Evolutionary conservation across 2,888 invertebrate genomes (phyloP), one percentile per base, ranked within the genome.

Genomic region (Hirtodrosophila cameraria): DNA sequence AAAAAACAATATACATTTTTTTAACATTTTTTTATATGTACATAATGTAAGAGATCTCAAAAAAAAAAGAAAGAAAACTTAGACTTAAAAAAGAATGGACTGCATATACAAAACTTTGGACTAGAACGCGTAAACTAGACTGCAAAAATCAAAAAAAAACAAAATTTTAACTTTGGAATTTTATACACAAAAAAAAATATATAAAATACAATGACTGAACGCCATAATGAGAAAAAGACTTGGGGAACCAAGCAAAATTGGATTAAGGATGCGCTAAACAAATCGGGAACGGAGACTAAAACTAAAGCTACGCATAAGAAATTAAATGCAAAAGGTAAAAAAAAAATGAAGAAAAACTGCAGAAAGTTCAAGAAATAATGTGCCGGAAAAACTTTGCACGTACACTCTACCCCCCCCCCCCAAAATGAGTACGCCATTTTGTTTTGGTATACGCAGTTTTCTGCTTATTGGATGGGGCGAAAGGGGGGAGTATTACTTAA

Each of bases 231-330:
- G 36, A 70, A 75, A 43, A 83, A 74, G 60, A 74, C 73, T 64
- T 90, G 90, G 90, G 54, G 69, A 12, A 65, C 90, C 73, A 91
- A 91, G 83, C 91, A 92, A 86, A 91, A 91, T 80, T 92, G 92
- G 92, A 91, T 92, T 78, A 92, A 92, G 80, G 91, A 91, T 88
- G 90, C 92, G 38, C 89, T 92, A 36, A 89, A 90, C 39, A 92
- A 91, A 76, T 91, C 91, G 11, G 89, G 90, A 43, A 90, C 90
- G 18, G 90, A 87, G 31, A 69, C 67, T 4, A 90, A 89, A 57
- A 66, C 85, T 5, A 79, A 84, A 27, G 62, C 59, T 46, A 9
- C 15, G 23, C 55, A 76, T 79, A 67, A 50, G 49, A 79, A 62
- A 35, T 20, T 62, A 23, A 65, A 30, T 57, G 82, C 63, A 53